phyloP scores from a whole-genome alignment of 2,888 invertebrate genomes.

The Pollenia angustigena region DNA sequence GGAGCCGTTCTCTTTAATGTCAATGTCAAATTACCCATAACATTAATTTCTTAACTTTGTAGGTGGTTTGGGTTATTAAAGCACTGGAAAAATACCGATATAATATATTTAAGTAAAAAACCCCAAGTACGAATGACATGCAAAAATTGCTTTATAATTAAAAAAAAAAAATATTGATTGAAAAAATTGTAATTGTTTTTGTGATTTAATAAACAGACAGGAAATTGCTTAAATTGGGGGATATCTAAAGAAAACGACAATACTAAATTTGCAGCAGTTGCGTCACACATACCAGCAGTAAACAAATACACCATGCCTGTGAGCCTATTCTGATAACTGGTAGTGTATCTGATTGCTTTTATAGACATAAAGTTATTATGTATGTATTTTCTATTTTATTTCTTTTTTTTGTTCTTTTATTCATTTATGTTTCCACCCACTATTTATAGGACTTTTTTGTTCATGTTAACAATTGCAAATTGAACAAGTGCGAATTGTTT shows the following conservation, averaged over 20 bases:
- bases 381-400: constrained; percentile 3
- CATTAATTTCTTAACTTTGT: too few species aligned
- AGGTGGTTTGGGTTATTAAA: too few species aligned
- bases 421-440: constrained; percentile 37
- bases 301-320: constrained; percentile 2
- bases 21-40: too few species aligned
- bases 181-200: constrained; percentile 26
- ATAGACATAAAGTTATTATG: neutral
- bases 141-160: constrained; percentile 16
- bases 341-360: constrained; percentile 46
- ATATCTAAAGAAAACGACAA: constrained; percentile 38
- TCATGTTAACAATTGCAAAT: constrained; percentile 9
- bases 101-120: too few species aligned
- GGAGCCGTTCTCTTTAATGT: too few species aligned
- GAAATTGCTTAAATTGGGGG: constrained; percentile 55
- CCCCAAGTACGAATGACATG: too few species aligned
- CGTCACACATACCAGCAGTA: constrained; percentile 7
- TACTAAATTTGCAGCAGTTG: constrained; percentile 19
- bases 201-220: constrained; percentile 37
- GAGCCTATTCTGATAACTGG: constrained; percentile 24
- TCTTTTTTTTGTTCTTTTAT: neutral
- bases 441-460: constrained; percentile 26
- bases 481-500: neutral
- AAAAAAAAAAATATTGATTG: neutral
- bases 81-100: too few species aligned